Percentiles rank a stretch among this genome's conserved stretches.
Evolutionary conservation across 2,797 vertebrate genomes (phyloP).

Genomic region (Propithecus perrieri): DNA sequence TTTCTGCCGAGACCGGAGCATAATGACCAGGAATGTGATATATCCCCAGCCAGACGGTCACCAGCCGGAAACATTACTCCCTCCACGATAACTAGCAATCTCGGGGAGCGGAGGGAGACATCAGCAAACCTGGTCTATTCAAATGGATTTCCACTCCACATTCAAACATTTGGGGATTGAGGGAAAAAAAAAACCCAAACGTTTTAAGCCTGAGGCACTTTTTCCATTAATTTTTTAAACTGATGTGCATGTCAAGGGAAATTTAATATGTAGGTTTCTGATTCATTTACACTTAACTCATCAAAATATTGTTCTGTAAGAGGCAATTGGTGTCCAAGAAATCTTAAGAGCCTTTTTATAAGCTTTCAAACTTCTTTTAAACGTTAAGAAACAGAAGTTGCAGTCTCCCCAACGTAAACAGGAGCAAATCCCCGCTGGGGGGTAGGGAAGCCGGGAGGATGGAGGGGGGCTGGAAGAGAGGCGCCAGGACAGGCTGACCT

Average conservation of each 20-base stretch:
- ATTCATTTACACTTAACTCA: slow-evolving; percentile 73
- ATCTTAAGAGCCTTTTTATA: slow-evolving; percentile 67
- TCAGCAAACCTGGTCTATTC: not conserved
- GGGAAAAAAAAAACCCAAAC: not conserved
- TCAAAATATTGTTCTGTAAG: slow-evolving; percentile 68
- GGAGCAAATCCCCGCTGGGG: not conserved
- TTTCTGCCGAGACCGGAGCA: not conserved
- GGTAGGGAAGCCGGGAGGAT: fast-evolving
- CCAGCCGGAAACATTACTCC: not conserved
- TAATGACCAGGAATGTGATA: not conserved
- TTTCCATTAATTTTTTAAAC: slow-evolving; percentile 57
- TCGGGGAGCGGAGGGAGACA: fast-evolving
- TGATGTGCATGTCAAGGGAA: slow-evolving; percentile 48
- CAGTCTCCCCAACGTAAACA: slow-evolving; percentile 41
- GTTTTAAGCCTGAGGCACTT: not conserved
- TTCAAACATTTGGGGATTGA: slow-evolving; percentile 18
- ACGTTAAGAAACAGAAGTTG: slow-evolving; percentile 17
- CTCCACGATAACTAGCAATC: not conserved
- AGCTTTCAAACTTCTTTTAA: slow-evolving; percentile 59
- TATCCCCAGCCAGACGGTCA: not conserved
- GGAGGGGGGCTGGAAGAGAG: not conserved
- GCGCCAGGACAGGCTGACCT: not conserved
- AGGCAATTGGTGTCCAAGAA: slow-evolving; percentile 53
- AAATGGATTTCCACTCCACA: not conserved
- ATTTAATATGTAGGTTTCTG: slow-evolving; percentile 50